Percentiles rank a stretch among this genome's conserved stretches.
phyloP scores from a whole-genome alignment of 2,888 invertebrate species.

The Pelosia muscerda region DNA sequence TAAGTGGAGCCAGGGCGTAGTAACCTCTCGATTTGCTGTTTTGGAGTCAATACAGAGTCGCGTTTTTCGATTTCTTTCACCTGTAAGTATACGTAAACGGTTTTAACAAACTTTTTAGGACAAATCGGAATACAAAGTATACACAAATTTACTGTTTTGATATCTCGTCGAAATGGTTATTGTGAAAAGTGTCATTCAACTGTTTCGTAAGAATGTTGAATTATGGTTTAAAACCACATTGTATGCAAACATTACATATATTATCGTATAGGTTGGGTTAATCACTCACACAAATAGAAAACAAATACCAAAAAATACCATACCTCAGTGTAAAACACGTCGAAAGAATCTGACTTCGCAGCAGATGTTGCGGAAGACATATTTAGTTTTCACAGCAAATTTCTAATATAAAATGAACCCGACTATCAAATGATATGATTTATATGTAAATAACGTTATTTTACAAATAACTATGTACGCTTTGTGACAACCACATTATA shows the following conservation, averaged over 20 bases:
- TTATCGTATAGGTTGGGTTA: neutral
- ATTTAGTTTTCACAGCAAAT: constrained; percentile 28
- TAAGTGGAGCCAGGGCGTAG: constrained; percentile 99
- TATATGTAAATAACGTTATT: neutral
- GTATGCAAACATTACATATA: neutral
- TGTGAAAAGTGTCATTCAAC: constrained; percentile 1
- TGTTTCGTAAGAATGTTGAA: neutral
- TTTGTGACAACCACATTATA: constrained; percentile 1
- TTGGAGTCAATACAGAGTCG: constrained; percentile 98
- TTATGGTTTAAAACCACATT: neutral
- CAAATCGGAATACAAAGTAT: neutral
- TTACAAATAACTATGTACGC: neutral
- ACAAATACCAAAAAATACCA: neutral
- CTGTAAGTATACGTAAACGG: constrained; percentile 81
- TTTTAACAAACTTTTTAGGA: neutral
- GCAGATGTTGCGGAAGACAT: constrained; percentile 69
- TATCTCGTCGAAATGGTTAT: neutral
- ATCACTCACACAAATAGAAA: neutral
- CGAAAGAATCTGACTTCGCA: constrained; percentile 90
- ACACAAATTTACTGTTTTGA: too few species aligned
- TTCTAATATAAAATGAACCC: constrained; percentile 19
- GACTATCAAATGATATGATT: neutral
- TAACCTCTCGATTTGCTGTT: constrained; percentile 98
- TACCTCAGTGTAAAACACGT: constrained; percentile 95
- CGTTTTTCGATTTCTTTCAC: constrained; percentile 99